These are phyloP conservation scores for Harlomillsia oculata DNA, from an alignment of 1,140 invertebrate genomes.

Conservation along the genomic window DNA sequence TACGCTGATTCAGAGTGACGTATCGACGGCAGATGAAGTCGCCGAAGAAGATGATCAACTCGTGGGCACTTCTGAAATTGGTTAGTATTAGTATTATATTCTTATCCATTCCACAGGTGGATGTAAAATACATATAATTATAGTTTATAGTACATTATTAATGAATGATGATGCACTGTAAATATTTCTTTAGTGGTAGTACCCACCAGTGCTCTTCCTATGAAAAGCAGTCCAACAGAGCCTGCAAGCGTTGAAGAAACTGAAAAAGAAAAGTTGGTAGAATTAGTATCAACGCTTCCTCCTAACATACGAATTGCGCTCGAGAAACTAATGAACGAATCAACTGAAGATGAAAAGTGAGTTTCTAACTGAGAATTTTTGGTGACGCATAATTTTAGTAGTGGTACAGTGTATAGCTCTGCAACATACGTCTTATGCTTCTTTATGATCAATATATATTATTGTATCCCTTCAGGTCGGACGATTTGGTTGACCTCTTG, in stretches of 20 bases:
- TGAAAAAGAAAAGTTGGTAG: conserved; percentile 25
- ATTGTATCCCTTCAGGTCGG: conserved; percentile 3
- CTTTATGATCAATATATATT: background rate
- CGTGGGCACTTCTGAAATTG: too few species aligned
- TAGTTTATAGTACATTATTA: background rate
- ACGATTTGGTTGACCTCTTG: conserved; percentile 17
- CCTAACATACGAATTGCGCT: conserved; percentile 27
- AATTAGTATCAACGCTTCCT: conserved; percentile 23
- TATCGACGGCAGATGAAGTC: too few species aligned
- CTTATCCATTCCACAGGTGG: too few species aligned
- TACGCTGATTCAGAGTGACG: background rate
- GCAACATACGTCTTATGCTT: background rate
- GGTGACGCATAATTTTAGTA: background rate
- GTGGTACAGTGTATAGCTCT: too few species aligned
- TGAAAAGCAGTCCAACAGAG: conserved; percentile 21
- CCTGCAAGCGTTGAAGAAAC: conserved; percentile 25
- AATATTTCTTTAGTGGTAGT: background rate
- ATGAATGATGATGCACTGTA: background rate
- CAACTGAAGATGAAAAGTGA: conserved; percentile 10
- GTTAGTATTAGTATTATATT: background rate
- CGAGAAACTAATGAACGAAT: conserved; percentile 21
- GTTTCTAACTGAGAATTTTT: background rate
- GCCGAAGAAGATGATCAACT: conserved; percentile 52
- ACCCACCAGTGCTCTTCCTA: conserved; percentile 10
- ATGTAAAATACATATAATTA: too few species aligned